These are phyloP conservation scores for Chaenocephalus aceratus DNA, from an alignment of 2,113 vertebrate species.

Conservation along the genomic window DNA sequence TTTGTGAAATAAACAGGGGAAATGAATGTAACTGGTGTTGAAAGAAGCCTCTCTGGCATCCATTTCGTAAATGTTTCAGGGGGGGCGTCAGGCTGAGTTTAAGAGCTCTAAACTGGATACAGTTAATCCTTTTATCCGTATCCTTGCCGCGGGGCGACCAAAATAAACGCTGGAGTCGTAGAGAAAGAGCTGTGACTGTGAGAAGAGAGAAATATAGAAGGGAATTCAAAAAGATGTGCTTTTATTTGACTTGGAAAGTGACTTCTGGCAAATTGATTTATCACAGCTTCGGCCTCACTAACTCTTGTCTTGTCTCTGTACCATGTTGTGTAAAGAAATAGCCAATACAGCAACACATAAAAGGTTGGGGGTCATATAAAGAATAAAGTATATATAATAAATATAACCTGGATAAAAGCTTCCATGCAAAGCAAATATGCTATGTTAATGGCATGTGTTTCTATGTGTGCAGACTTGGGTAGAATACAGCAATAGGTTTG, in stretches of 20 bases:
- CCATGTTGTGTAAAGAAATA: background rate
- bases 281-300: background rate
- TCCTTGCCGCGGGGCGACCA: slow-evolving; percentile 62
- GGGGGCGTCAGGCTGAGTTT: slow-evolving; percentile 65
- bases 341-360: background rate
- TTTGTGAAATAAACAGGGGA: slow-evolving; percentile 36
- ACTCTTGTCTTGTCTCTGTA: background rate
- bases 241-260: slow-evolving; percentile 25
- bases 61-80: slow-evolving; percentile 64
- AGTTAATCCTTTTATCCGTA: slow-evolving; percentile 72
- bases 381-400: background rate
- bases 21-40: slow-evolving; percentile 56
- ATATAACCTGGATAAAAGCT: background rate
- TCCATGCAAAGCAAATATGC: background rate
- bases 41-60: slow-evolving; percentile 57
- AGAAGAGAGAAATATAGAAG: slow-evolving; percentile 1
- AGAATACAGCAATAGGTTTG: background rate
- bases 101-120: slow-evolving; percentile 67
- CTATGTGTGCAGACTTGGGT: too few species aligned
- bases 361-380: background rate
- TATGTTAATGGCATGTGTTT: background rate
- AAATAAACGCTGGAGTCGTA: slow-evolving; percentile 54
- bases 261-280: slow-evolving; percentile 6
- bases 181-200: slow-evolving; percentile 22
- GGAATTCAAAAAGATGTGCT: slow-evolving; percentile 21